phyloP scores from a whole-genome alignment of 2,888 invertebrate genomes.

The Drosophila cyrtoloma region DNA sequence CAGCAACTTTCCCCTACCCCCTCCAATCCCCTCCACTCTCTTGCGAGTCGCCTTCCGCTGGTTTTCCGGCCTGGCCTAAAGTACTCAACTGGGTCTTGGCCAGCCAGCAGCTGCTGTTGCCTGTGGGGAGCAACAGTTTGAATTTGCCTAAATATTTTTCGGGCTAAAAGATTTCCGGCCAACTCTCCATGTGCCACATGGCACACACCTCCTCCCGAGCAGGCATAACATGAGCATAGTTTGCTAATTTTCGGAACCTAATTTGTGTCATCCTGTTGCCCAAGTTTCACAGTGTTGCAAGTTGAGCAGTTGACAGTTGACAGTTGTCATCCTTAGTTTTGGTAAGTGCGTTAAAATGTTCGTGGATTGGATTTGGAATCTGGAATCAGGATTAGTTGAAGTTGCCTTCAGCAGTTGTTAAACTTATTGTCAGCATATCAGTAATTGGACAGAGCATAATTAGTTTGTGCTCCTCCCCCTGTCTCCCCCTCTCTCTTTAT shows the following conservation, averaged over 20 bases:
- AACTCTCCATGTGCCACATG: conserved; percentile 12
- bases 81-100: conserved; percentile 23
- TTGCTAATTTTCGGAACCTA: conserved; percentile 69
- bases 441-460: conserved; percentile 54
- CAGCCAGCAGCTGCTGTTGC: conserved; percentile 18
- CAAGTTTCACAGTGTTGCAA: conserved; percentile 39
- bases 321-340: conserved; percentile 33
- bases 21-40: too few species aligned
- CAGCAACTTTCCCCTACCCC: too few species aligned
- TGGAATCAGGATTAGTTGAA: conserved; percentile 10
- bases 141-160: conserved; percentile 72
- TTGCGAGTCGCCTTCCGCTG: not conserved
- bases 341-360: conserved; percentile 17
- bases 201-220: conserved; percentile 4
- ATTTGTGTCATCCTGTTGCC: conserved; percentile 74
- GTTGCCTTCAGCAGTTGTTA: conserved; percentile 21
- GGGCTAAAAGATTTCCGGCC: conserved; percentile 72
- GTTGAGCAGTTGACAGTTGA: conserved; percentile 28
- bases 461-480: conserved; percentile 5
- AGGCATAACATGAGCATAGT: conserved; percentile 56
- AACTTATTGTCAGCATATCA: conserved; percentile 29
- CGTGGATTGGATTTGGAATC: conserved; percentile 7
- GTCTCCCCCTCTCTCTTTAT: not conserved
- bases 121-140: conserved; percentile 65
- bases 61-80: conserved; percentile 45